These are phyloP conservation scores for Myiotriccus ornatus DNA, from an alignment of 2,797 vertebrate genomes.

Conservation along the genomic window DNA sequence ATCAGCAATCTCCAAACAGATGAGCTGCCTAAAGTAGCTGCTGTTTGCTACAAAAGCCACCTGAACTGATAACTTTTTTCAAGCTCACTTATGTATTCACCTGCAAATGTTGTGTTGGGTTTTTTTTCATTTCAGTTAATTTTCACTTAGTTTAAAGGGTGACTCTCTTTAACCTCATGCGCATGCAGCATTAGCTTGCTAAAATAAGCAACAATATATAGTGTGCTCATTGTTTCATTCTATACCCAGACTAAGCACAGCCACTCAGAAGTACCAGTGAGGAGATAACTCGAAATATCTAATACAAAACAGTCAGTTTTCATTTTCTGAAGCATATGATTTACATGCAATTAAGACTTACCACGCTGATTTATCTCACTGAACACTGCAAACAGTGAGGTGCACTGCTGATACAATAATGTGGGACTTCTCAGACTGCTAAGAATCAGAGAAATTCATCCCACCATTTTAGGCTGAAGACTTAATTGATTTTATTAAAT, in stretches of 20 bases:
- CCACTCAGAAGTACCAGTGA: background rate
- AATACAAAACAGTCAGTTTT: background rate
- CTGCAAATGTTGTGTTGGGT: background rate
- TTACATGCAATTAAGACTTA: background rate
- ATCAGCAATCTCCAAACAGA: background rate
- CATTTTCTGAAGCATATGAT: background rate
- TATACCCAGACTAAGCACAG: background rate
- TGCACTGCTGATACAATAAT: background rate
- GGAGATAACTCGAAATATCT: background rate
- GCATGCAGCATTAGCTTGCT: background rate
- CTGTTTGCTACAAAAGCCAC: background rate
- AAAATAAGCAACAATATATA: background rate
- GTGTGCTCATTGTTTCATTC: background rate
- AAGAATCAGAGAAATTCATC: background rate
- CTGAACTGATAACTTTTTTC: background rate
- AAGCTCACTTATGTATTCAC: background rate
- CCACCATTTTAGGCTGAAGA: background rate
- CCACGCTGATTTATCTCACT: fast-evolving
- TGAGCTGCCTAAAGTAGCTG: background rate
- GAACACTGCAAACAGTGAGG: background rate
- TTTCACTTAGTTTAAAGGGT: background rate
- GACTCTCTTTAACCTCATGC: background rate
- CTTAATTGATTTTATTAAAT: background rate
- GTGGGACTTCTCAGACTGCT: background rate
- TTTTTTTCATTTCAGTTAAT: background rate